phyloP scores from a whole-genome alignment of 2,113 vertebrate genomes.

The Myotis yumanensis region DNA sequence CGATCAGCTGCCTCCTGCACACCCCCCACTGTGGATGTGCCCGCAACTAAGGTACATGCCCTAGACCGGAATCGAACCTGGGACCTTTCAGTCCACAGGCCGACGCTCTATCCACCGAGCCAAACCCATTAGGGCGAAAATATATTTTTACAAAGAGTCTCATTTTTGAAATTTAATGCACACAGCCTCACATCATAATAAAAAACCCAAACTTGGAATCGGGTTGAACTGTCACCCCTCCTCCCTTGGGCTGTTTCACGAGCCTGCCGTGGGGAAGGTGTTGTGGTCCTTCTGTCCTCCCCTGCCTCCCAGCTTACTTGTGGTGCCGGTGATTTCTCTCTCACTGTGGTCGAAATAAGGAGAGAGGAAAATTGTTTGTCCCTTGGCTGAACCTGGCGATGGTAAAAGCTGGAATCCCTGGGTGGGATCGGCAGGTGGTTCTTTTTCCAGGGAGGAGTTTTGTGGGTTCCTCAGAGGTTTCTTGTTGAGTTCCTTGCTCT shows the following conservation, averaged over 20 bases:
- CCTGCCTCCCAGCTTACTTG: background rate
- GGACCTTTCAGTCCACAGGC: too few relatives aligned
- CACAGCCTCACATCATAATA: background rate
- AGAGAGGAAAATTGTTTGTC: too few relatives aligned
- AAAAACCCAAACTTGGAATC: background rate
- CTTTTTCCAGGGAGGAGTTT: background rate
- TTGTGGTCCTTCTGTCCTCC: background rate
- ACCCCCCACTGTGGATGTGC: too few relatives aligned
- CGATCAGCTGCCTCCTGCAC: too few relatives aligned
- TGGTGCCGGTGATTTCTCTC: background rate
- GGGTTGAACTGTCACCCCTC: background rate
- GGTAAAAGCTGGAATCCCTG: background rate
- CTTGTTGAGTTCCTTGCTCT: background rate
- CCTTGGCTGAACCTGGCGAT: background rate
- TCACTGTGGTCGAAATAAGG: background rate
- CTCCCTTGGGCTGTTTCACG: background rate
- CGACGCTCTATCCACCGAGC: too few relatives aligned
- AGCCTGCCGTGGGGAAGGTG: too few relatives aligned
- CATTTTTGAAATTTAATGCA: constrained; percentile 11
- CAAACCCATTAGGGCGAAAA: too few relatives aligned
- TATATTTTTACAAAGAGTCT: background rate
- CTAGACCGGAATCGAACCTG: too few relatives aligned
- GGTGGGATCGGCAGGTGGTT: background rate
- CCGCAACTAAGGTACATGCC: too few relatives aligned
- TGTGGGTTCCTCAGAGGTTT: background rate